These are phyloP conservation scores for Scomber scombrus DNA, from an alignment of 2,113 vertebrate genomes.

Conservation along the genomic window DNA sequence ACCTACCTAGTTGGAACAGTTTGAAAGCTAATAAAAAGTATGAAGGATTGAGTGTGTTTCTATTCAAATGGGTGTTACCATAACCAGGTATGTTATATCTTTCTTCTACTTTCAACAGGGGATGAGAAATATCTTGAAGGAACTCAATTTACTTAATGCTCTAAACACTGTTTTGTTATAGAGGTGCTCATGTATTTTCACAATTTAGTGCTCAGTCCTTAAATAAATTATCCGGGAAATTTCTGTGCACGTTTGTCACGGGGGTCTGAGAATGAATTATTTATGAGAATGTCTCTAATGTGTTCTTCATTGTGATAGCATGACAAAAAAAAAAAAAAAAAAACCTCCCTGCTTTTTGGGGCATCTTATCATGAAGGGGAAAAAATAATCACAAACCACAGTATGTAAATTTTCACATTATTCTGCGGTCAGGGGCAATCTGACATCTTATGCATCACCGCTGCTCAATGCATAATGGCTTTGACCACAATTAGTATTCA, in stretches of 20 bases:
- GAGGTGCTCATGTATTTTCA: conserved; percentile 59
- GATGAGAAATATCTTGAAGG: conserved; percentile 60
- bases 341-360: conserved; percentile 37
- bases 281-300: conserved; percentile 73
- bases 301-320: conserved; percentile 71
- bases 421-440: conserved; percentile 79
- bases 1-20: conserved; percentile 25
- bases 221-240: conserved; percentile 76
- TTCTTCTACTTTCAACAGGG: conserved; percentile 36
- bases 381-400: conserved; percentile 62
- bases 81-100: conserved; percentile 40
- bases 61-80: conserved; percentile 39
- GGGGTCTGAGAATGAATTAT: conserved; percentile 74
- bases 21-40: conserved; percentile 33
- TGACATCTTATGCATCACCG: conserved; percentile 77
- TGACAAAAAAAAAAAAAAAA: conserved; percentile 35
- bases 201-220: conserved; percentile 64
- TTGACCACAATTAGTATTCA: conserved; percentile 82
- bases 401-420: conserved; percentile 81
- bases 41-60: conserved; percentile 36
- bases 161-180: conserved; percentile 47
- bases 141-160: conserved; percentile 62
- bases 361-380: conserved; percentile 69
- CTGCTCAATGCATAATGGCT: conserved; percentile 72
- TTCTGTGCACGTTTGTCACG: conserved; percentile 62